These are phyloP conservation scores for Odontomachus brunneus DNA, from an alignment of 1,140 invertebrate species.

Conservation along the genomic window DNA sequence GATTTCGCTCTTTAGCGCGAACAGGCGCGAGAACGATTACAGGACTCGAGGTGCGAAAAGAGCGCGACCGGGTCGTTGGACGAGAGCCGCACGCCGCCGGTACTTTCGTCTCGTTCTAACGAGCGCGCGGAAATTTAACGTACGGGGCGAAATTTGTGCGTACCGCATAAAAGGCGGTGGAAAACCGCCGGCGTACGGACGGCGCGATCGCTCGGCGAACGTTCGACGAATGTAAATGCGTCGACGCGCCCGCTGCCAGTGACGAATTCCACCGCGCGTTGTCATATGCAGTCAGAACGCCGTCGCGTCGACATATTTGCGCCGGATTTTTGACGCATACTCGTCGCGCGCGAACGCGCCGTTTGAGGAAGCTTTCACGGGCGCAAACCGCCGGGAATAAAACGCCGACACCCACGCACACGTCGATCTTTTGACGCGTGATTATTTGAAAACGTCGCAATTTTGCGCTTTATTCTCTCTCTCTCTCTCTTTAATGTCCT, in stretches of 20 bases:
- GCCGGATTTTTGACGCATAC: neutral
- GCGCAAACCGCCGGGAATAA: neutral
- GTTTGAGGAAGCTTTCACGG: neutral
- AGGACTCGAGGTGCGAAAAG: slow-evolving; percentile 19
- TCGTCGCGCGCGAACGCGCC: neutral
- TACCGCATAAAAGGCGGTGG: slow-evolving; percentile 11
- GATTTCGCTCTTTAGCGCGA: slow-evolving; percentile 43
- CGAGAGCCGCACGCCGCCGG: neutral
- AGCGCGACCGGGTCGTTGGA: neutral
- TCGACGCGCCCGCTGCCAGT: neutral
- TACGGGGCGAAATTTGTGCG: slow-evolving; percentile 6
- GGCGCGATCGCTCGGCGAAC: slow-evolving; percentile 17
- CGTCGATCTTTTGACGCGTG: too few species aligned
- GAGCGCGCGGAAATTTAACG: slow-evolving; percentile 26
- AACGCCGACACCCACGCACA: too few species aligned
- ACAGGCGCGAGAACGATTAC: slow-evolving; percentile 35
- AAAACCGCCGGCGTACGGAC: neutral
- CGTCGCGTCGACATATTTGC: slow-evolving; percentile 17
- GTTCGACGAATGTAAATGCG: slow-evolving; percentile 42
- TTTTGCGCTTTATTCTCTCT: too few species aligned
- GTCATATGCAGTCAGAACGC: slow-evolving; percentile 30
- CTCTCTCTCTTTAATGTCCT: too few species aligned
- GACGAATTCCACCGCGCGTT: slow-evolving; percentile 25
- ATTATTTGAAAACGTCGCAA: too few species aligned
- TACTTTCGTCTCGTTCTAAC: slow-evolving; percentile 39